Percentiles rank a stretch among this genome's conserved stretches.
Evolutionary conservation across 2,888 invertebrate species (phyloP).

Genomic region (Napeogenes inachia): DNA sequence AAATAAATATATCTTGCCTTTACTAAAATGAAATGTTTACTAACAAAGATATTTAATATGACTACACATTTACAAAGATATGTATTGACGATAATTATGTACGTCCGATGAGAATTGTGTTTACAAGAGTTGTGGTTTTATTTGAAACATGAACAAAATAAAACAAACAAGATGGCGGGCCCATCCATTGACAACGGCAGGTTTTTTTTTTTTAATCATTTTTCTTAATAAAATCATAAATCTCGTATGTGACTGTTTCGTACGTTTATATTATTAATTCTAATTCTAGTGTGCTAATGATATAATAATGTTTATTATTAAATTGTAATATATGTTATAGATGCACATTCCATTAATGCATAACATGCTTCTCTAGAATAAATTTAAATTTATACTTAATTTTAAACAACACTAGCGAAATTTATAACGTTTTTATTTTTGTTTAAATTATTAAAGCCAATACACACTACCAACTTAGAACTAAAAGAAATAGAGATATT

Average conservation of each 20-base stretch:
- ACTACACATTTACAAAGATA: constrained; percentile 48
- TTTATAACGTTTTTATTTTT: neutral
- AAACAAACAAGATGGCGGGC: constrained; percentile 36
- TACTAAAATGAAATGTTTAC: neutral
- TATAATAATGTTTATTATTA: constrained; percentile 67
- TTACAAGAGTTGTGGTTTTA: constrained; percentile 44
- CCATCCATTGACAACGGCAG: constrained; percentile 28
- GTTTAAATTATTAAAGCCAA: neutral
- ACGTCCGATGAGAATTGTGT: constrained; percentile 37
- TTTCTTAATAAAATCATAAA: constrained; percentile 49
- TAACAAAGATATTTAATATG: constrained; percentile 17
- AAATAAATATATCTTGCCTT: too few relatives aligned
- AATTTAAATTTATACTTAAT: too few relatives aligned
- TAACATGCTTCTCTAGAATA: constrained; percentile 61
- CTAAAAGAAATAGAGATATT: neutral
- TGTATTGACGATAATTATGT: constrained; percentile 36
- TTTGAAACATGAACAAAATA: constrained; percentile 19
- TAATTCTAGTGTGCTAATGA: constrained; percentile 76
- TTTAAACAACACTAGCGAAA: too few relatives aligned
- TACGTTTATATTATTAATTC: constrained; percentile 67
- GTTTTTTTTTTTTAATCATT: neutral
- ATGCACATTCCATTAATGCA: constrained; percentile 71
- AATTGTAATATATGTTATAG: constrained; percentile 72
- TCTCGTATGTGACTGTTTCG: constrained; percentile 50
- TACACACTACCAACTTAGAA: neutral